A percentile compares a stretch with the other conserved stretches of the same genome.
Conservation (phyloP, 23 tunicate genomes). For the Corella eumyota region DNA sequence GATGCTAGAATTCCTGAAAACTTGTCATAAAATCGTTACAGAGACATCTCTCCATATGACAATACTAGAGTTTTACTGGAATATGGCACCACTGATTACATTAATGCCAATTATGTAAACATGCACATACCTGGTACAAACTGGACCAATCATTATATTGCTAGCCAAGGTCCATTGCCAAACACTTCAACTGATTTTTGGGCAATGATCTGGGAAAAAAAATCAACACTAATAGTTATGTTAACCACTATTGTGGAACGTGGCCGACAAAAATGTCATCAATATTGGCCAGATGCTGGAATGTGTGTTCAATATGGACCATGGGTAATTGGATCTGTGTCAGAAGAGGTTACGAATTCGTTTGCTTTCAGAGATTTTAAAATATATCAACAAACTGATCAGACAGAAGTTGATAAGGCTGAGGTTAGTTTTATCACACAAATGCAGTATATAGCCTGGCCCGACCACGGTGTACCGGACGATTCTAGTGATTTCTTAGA, state of each 20-base stretch:
- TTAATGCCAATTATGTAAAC: constrained; percentile 90
- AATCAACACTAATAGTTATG: constrained; percentile 75
- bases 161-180: constrained; percentile 90
- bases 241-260: constrained; percentile 67
- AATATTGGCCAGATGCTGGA: constrained; percentile 80
- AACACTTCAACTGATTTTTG: constrained; percentile 79
- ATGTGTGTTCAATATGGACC: constrained; percentile 28
- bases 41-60: constrained; percentile 97
- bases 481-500: constrained; percentile 89
- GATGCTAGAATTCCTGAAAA: constrained; percentile 66
- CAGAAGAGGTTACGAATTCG: constrained; percentile 47
- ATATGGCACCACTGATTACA: constrained; percentile 54
- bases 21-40: constrained; percentile 71
- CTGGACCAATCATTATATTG: constrained; percentile 55
- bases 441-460: constrained; percentile 98
- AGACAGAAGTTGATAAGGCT: constrained; percentile 2
- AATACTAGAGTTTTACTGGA: constrained; percentile 56
- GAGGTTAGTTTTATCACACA: constrained; percentile 24
- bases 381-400: constrained; percentile 12
- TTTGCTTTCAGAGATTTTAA: constrained; percentile 68
- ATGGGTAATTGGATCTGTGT: constrained; percentile 34
- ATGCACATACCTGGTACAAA: constrained; percentile 51
- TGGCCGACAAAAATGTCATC: constrained; percentile 78
- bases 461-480: constrained; percentile 98
- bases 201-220: constrained; percentile 89